Evolutionary conservation across 1,140 invertebrate species (phyloP).

Genomic region (Drosophila kepulauana): DNA sequence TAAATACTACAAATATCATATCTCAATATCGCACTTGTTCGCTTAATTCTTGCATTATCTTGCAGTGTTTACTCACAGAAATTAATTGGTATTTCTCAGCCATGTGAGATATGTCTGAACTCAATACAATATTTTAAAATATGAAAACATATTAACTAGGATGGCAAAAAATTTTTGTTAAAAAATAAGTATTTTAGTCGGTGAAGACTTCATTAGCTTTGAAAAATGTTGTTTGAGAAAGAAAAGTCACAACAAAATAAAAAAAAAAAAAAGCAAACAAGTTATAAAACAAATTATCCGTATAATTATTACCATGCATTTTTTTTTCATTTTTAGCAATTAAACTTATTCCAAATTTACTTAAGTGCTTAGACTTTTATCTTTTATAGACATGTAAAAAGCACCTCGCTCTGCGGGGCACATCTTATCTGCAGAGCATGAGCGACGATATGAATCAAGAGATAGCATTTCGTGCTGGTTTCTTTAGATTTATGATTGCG

Average conservation of each 20-base stretch:
- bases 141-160: too few relatives aligned
- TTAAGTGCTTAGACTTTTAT: too few relatives aligned
- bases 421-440: slow-evolving; percentile 12
- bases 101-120: too few relatives aligned
- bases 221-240: too few relatives aligned
- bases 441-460: background rate
- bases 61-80: background rate
- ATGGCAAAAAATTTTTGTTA: too few relatives aligned
- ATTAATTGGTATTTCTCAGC: background rate
- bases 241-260: too few relatives aligned
- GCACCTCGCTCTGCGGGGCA: background rate
- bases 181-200: too few relatives aligned
- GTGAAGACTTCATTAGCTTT: too few relatives aligned
- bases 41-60: background rate
- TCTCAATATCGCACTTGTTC: background rate
- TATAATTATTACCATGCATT: background rate
- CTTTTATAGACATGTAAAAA: background rate
- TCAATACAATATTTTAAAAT: too few relatives aligned
- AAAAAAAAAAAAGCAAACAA: too few relatives aligned
- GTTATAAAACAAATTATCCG: too few relatives aligned
- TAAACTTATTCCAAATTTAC: background rate
- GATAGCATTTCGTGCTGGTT: slow-evolving; percentile 20
- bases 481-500: slow-evolving; percentile 47
- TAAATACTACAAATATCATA: background rate
- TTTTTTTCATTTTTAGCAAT: background rate